Conservation (phyloP, 2,113 vertebrate species). For the Butorides virescens region DNA sequence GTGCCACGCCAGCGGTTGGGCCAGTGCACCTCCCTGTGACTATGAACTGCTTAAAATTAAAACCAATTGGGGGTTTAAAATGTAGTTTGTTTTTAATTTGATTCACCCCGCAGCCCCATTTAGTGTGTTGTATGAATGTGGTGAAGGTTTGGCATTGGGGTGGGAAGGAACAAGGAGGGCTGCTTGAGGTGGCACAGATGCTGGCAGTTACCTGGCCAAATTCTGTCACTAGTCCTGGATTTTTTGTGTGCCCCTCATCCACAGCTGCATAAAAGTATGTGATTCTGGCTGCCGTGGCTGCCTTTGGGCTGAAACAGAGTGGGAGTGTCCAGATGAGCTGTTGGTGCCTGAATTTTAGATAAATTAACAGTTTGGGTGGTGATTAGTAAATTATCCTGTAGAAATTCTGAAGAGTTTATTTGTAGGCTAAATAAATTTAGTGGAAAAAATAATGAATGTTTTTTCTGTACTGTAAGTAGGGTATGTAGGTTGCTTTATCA, state of each 20-base stretch:
- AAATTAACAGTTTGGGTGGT: background rate
- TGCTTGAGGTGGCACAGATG: background rate
- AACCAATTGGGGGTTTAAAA: background rate
- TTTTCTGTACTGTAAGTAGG: background rate
- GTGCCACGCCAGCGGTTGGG: rapidly evolving
- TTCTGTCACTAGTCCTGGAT: background rate
- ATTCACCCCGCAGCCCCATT: background rate
- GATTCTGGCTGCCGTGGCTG: background rate
- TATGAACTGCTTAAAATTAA: background rate
- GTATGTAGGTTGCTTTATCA: background rate
- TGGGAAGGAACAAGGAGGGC: background rate
- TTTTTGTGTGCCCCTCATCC: background rate
- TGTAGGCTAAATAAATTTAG: background rate
- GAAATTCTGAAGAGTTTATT: constrained; percentile 1
- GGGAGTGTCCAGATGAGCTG: background rate
- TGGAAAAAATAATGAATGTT: background rate
- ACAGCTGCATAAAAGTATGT: background rate
- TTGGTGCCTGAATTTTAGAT: background rate
- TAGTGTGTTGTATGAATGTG: no score
- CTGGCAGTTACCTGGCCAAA: background rate
- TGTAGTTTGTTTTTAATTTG: background rate
- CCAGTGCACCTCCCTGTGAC: background rate
- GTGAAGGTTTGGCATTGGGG: background rate
- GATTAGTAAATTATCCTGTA: background rate
- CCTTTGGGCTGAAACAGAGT: background rate